phyloP scores from a whole-genome alignment of 2,888 invertebrate genomes.

The Muscina levida region DNA sequence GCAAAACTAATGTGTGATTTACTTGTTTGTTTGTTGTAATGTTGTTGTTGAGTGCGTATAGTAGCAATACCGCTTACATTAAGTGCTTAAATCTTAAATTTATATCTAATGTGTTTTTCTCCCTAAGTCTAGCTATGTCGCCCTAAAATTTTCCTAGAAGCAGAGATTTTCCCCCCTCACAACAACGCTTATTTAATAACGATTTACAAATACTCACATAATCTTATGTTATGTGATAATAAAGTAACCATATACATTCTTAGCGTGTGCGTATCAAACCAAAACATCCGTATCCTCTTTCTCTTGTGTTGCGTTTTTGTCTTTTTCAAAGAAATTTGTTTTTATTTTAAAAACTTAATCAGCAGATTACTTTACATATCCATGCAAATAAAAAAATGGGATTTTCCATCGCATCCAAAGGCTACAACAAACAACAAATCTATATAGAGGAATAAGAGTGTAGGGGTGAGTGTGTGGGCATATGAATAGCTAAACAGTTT shows the following conservation, averaged over 20 bases:
- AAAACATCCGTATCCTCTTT: too few relatives aligned
- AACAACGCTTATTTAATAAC: slow-evolving; percentile 55
- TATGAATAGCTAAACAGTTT: too few relatives aligned
- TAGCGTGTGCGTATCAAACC: too few relatives aligned
- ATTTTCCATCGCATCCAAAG: neutral
- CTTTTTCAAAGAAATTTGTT: slow-evolving; percentile 59
- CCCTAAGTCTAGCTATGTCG: too few relatives aligned
- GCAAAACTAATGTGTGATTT: too few relatives aligned
- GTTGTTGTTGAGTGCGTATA: too few relatives aligned
- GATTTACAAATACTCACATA: slow-evolving; percentile 58
- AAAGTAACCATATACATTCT: slow-evolving; percentile 1
- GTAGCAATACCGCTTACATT: slow-evolving; percentile 51
- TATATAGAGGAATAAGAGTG: too few relatives aligned
- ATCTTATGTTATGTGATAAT: slow-evolving; percentile 58
- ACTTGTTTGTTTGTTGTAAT: too few relatives aligned
- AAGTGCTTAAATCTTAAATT: slow-evolving; percentile 55
- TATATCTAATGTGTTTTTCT: slow-evolving; percentile 42
- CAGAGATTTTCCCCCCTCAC: neutral
- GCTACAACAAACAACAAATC: too few relatives aligned
- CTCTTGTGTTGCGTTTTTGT: too few relatives aligned
- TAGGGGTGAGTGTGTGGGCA: too few relatives aligned
- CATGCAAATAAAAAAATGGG: slow-evolving; percentile 16
- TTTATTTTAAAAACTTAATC: slow-evolving; percentile 64
- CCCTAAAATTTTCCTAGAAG: neutral
- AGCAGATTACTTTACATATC: slow-evolving; percentile 62